Conservation (phyloP, 2,797 vertebrate genomes). For the Propithecus perrieri region DNA sequence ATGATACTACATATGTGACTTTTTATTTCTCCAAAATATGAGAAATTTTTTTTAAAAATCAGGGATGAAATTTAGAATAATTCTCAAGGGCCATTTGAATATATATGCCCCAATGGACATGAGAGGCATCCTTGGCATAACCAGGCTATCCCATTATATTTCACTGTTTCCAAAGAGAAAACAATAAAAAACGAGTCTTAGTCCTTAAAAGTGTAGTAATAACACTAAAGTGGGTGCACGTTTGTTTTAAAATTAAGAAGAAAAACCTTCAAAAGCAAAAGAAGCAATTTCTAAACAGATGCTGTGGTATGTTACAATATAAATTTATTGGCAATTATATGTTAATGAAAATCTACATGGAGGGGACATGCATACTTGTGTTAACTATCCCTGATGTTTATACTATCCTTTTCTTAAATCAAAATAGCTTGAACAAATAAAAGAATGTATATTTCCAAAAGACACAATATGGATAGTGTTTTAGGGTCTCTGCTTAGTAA, state of each 20-base stretch:
- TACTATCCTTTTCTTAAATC: background rate
- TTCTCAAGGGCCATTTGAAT: background rate
- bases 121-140: background rate
- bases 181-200: background rate
- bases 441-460: background rate
- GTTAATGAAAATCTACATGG: background rate
- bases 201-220: background rate
- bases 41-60: background rate
- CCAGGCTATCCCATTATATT: fast-evolving
- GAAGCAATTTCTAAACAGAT: background rate
- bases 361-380: background rate
- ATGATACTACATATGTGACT: conserved; percentile 28
- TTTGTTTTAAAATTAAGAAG: conserved; percentile 7
- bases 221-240: background rate
- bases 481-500: background rate
- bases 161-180: background rate
- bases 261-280: background rate
- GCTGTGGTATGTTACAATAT: background rate
- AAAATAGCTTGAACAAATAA: background rate
- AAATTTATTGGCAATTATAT: background rate
- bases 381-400: background rate
- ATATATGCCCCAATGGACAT: fast-evolving
- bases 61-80: background rate
- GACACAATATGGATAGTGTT: background rate
- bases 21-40: conserved; percentile 17